Evolutionary conservation across 2,113 vertebrate genomes (phyloP).

Genomic region (Pangasianodon hypophthalmus): DNA sequence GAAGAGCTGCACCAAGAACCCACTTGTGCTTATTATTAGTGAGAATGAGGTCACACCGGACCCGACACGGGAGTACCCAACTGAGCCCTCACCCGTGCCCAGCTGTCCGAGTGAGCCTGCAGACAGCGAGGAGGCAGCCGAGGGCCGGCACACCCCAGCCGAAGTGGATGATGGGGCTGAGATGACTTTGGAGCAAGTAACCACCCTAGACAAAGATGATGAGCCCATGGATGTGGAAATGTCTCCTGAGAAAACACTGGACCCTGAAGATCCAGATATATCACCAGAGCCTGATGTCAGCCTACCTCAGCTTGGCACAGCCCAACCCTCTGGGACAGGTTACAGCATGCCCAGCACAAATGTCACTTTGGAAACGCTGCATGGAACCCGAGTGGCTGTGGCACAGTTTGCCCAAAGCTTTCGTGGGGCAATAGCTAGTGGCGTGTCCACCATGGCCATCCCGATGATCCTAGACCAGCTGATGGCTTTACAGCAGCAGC

Average conservation of each 20-base stretch:
- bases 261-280: slow-evolving; percentile 76
- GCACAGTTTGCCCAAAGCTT: slow-evolving; percentile 93
- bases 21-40: slow-evolving; percentile 90
- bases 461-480: slow-evolving; percentile 97
- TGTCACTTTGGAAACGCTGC: slow-evolving; percentile 94
- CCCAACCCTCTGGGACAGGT: slow-evolving; percentile 76
- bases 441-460: slow-evolving; percentile 86
- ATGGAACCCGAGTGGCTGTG: slow-evolving; percentile 95
- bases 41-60: slow-evolving; percentile 88
- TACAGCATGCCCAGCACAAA: slow-evolving; percentile 97
- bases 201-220: slow-evolving; percentile 78
- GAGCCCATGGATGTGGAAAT: slow-evolving; percentile 93
- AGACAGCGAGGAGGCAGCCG: slow-evolving; percentile 86
- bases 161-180: slow-evolving; percentile 82
- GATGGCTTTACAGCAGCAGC: slow-evolving; percentile 96
- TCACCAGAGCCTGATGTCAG: slow-evolving; percentile 77
- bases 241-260: slow-evolving; percentile 76
- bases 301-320: slow-evolving; percentile 81
- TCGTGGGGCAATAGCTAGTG: slow-evolving; percentile 69
- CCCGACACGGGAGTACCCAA: slow-evolving; percentile 78
- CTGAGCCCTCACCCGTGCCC: slow-evolving; percentile 81
- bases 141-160: slow-evolving; percentile 74
- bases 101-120: slow-evolving; percentile 87
- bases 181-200: slow-evolving; percentile 68
- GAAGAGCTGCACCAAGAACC: slow-evolving; percentile 90